phyloP scores from a whole-genome alignment of 2,797 vertebrate species.

The Crax fasciolata region DNA sequence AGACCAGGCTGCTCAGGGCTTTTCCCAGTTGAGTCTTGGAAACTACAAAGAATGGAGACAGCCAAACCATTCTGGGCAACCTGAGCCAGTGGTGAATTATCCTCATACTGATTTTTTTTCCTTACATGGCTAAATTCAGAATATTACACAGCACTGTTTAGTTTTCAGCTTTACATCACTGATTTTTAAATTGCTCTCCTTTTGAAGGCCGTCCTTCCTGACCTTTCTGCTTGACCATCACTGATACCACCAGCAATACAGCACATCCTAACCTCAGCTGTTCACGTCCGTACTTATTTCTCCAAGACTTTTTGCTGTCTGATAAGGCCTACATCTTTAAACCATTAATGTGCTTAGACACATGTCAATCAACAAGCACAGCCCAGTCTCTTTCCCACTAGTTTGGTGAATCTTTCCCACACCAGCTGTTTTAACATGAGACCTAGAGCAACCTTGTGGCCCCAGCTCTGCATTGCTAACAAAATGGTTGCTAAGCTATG shows the following conservation, averaged over 20 bases:
- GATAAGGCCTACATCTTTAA: neutral
- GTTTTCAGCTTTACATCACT: neutral
- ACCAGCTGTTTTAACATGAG: neutral
- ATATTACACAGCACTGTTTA: neutral
- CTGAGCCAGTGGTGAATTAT: neutral
- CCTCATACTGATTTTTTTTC: neutral
- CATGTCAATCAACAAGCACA: neutral
- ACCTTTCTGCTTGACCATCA: neutral
- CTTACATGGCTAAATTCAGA: neutral
- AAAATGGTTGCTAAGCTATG: neutral
- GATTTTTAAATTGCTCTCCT: neutral
- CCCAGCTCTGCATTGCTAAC: neutral
- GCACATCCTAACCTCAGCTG: neutral
- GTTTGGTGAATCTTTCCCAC: neutral
- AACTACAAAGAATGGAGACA: neutral
- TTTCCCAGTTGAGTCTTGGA: neutral
- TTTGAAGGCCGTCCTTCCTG: neutral
- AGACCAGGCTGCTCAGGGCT: neutral
- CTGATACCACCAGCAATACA: neutral
- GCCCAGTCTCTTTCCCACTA: neutral
- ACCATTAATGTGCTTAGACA: neutral
- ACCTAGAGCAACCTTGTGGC: fast-evolving
- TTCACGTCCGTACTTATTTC: neutral
- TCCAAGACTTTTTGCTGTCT: neutral
- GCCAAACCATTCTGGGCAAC: neutral